Evolutionary conservation across 2,888 invertebrate genomes (phyloP), one percentile per base, ranked within the genome.

Genomic region (Xiphydria camelus): DNA sequence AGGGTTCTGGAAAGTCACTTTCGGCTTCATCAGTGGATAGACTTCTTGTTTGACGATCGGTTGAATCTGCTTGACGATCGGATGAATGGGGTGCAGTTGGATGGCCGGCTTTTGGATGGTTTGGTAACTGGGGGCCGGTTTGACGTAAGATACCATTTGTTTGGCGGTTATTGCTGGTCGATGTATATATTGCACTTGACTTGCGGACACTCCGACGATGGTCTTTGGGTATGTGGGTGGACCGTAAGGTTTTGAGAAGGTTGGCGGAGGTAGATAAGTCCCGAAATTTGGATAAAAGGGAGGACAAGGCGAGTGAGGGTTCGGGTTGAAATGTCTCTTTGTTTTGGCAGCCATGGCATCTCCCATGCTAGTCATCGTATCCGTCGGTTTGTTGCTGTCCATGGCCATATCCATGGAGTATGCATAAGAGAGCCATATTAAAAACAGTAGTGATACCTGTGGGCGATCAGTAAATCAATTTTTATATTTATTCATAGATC

Each of bases 291-390:
- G 61, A 35, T 62, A 62, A 12, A 49, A 49, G 5, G 68, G 65
- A 2, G 70, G 71, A 48, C 74, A 74, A 0, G 74, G 72, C 9
- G 59, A 45, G 5, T n/a, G n/a, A n/a, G n/a, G n/a, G n/a, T n/a
- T n/a, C n/a, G n/a, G n/a, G n/a, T n/a, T n/a, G n/a, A n/a, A 51
- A 2, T 64, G 60, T 43, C 74, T 57, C 42, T 74, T 74, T 10
- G 57, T 41, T 42, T 72, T 70, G 6, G 43, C 4, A 12, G 56
- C 48, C 19, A 32, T 37, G 14, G 45, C 43, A n/a, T n/a, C n/a
- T n/a, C n/a, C n/a, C n/a, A n/a, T n/a, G n/a, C n/a, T n/a, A n/a
- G n/a, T n/a, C n/a, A n/a, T n/a, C n/a, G n/a, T n/a, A n/a, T n/a
- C n/a, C n/a, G n/a, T n/a, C n/a, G n/a, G n/a, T n/a, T n/a, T n/a